Evolutionary conservation across 2,113 vertebrate species (phyloP).

Genomic region (Leuciscus idus): DNA sequence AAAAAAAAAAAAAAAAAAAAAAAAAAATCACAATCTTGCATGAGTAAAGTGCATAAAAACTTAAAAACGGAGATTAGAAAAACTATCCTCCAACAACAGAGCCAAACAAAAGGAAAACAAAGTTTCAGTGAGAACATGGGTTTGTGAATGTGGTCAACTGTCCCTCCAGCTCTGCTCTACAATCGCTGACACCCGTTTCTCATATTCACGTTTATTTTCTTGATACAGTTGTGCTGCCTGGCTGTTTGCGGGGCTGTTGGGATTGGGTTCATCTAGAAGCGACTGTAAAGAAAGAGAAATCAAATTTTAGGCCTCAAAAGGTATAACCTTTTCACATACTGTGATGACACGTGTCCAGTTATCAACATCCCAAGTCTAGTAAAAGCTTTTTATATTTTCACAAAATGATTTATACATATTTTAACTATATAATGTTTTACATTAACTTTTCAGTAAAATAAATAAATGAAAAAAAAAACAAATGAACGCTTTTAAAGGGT

Average conservation of each 20-base stretch:
- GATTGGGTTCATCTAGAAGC: conserved; percentile 96
- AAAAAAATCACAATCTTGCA: conserved; percentile 53
- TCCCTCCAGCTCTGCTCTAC: conserved; percentile 99
- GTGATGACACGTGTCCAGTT: too few relatives aligned
- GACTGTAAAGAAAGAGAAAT: conserved; percentile 77
- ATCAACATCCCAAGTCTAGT: too few relatives aligned
- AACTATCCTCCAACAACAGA: conserved; percentile 66
- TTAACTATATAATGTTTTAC: too few relatives aligned
- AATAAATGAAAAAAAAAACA: too few relatives aligned
- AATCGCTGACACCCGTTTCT: conserved; percentile 97
- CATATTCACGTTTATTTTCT: conserved; percentile 98
- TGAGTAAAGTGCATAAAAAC: conserved; percentile 81
- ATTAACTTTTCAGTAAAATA: too few relatives aligned
- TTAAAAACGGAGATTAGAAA: conserved; percentile 70
- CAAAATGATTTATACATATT: too few relatives aligned
- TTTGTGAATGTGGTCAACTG: conserved; percentile 85
- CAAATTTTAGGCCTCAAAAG: neutral
- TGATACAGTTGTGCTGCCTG: conserved; percentile 99
- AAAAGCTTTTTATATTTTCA: too few relatives aligned
- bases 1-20: conserved; percentile 44
- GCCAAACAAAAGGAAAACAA: conserved; percentile 29
- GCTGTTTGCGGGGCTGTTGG: conserved; percentile 98
- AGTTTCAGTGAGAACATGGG: conserved; percentile 5
- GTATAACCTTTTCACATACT: neutral
- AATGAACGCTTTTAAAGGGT: too few relatives aligned